Base-by-base conservation (phyloP, 2,113 vertebrate species). In the Ceyx margarethae region DNA sequence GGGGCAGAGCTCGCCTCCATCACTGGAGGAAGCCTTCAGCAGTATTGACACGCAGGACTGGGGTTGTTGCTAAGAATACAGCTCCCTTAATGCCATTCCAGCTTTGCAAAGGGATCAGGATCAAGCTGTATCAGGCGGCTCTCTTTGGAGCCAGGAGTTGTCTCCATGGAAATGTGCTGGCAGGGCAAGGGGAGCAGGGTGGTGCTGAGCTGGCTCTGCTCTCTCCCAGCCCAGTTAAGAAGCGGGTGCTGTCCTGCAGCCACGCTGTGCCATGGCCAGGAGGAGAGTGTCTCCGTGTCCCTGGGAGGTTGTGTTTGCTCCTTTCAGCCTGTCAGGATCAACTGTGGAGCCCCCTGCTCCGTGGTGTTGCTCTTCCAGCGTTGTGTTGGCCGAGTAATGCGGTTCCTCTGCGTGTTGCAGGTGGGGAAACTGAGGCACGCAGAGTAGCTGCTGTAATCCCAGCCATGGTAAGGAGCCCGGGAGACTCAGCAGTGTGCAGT, bases 401-500 rank as follows among this genome's bases (percentile, higher is more conserved):
- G 1, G 3, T 10, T 81, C 40, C 29, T 84, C 16, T 2, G 2
- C 6, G 22, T 26, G 61, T 5, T 48, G 56, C 46, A 6, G 9
- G 42, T 10, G 67, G 31, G 85, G 85, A 79, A 89, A 72, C 77
- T 61, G 81, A 75, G 84, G 89, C 81, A 61, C 9, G 0, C 48
- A 16, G 15, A 62, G 7, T 3, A 37, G 58, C 68, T 68, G 64
- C 85, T 79, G 80, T 23, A 19, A 17, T 13, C 26, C 57, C 80
- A 26, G 61, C 61, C 4, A 1, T 4, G 29, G 21, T 9, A 2
- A 57, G 81, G 17, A 58, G 51, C 21, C 50, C 15, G 28, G 72
- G n/a, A 48, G 18, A 13, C 8, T 51, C 3, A 0, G 18, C 58
- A 25, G 51, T 0, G 0, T 20, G n/a, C 13, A 0, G 31, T 62